phyloP scores from a whole-genome alignment of 1,140 invertebrate species.

The Halictus rubicundus region DNA sequence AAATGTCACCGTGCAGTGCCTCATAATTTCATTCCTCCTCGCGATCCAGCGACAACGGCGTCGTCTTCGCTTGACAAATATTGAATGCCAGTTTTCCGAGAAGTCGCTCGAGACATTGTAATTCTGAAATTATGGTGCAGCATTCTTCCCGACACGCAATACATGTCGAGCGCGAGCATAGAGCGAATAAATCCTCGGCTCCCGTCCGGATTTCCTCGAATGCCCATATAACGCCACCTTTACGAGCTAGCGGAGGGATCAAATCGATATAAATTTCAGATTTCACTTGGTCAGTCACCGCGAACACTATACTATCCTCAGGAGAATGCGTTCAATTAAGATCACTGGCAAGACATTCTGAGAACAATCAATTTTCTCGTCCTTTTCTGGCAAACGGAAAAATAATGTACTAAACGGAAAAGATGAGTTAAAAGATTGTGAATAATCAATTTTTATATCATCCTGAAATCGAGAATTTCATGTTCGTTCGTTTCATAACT shows the following conservation, averaged over 20 bases:
- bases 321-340: too few species aligned
- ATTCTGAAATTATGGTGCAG: constrained; percentile 4
- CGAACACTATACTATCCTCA: too few species aligned
- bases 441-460: too few species aligned
- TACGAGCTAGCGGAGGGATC: neutral
- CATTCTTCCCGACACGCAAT: neutral
- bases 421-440: too few species aligned
- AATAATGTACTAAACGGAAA: too few species aligned
- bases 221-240: neutral
- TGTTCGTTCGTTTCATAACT: too few species aligned
- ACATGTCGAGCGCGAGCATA: neutral
- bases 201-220: neutral
- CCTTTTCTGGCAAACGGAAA: too few species aligned
- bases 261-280: neutral
- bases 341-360: too few species aligned
- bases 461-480: too few species aligned
- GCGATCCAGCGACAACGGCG: neutral
- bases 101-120: neutral
- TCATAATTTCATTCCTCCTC: neutral
- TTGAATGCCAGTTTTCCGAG: neutral
- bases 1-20: neutral
- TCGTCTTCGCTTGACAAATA: neutral
- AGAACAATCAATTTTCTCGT: too few species aligned
- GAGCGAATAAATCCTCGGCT: neutral
- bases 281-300: neutral